These are phyloP conservation scores for Parauchenoglanis ngamensis DNA, from an alignment of 2,797 vertebrate genomes.

Conservation along the genomic window DNA sequence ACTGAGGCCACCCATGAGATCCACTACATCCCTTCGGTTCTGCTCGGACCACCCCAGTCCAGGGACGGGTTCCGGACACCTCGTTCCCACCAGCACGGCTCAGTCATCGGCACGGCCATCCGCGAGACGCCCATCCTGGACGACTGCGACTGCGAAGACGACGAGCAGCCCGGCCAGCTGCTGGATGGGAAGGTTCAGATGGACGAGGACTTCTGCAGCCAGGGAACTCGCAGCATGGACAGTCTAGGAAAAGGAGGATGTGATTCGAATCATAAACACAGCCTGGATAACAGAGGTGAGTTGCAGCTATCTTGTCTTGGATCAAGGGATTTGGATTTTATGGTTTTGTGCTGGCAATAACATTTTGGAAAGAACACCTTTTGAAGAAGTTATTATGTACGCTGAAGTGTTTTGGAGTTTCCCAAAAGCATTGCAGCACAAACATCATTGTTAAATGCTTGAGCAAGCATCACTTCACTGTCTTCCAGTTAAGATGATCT, in stretches of 20 bases:
- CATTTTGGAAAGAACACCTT: neutral
- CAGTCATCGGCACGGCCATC: slow-evolving; percentile 94
- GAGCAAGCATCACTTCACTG: neutral
- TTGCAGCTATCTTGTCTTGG: neutral
- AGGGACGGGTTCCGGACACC: slow-evolving; percentile 88
- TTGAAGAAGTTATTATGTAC: neutral
- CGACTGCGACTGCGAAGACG: slow-evolving; percentile 91
- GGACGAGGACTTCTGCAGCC: slow-evolving; percentile 65
- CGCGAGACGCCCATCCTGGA: slow-evolving; percentile 96
- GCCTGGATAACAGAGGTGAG: slow-evolving; percentile 90
- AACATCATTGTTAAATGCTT: neutral
- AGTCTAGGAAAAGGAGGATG: slow-evolving; percentile 75
- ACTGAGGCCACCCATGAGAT: slow-evolving; percentile 98
- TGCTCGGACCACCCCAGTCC: slow-evolving; percentile 87
- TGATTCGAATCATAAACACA: slow-evolving; percentile 79
- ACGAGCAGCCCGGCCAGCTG: slow-evolving; percentile 75
- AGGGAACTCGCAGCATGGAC: slow-evolving; percentile 71
- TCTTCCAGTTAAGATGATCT: neutral
- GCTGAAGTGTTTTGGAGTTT: neutral
- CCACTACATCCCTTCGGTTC: slow-evolving; percentile 96
- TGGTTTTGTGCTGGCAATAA: neutral
- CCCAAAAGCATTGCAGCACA: neutral
- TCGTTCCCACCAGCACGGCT: slow-evolving; percentile 84
- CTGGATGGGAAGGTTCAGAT: slow-evolving; percentile 65
- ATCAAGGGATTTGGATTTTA: neutral